Percentiles rank a stretch among this genome's conserved stretches.
These are phyloP conservation scores for Lepidurus couesii DNA, from an alignment of 1,140 invertebrate species.

Conservation along the genomic window DNA sequence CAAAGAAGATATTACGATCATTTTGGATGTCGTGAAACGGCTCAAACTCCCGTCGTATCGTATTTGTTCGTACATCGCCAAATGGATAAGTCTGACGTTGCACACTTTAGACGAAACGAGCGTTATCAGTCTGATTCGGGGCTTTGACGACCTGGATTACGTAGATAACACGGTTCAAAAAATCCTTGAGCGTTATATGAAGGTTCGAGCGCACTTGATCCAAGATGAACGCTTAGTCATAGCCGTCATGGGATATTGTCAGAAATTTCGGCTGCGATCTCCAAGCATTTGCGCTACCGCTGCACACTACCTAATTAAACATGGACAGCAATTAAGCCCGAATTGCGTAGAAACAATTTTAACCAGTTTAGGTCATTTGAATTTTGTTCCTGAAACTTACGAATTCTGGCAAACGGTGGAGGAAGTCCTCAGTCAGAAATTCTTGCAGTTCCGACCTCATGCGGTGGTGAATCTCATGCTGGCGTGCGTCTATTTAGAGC, in stretches of 20 bases:
- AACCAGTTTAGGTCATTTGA: conserved; percentile 57
- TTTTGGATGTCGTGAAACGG: conserved; percentile 47
- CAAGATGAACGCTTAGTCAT: conserved; percentile 54
- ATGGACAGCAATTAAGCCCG: conserved; percentile 49
- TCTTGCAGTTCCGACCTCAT: conserved; percentile 54
- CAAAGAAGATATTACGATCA: conserved; percentile 51
- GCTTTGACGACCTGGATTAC: conserved; percentile 52
- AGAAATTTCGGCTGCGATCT: conserved; percentile 54
- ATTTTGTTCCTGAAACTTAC: conserved; percentile 50
- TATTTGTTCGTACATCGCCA: conserved; percentile 49
- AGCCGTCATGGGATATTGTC: conserved; percentile 58
- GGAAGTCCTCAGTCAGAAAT: conserved; percentile 52
- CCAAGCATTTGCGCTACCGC: conserved; percentile 53
- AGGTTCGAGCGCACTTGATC: conserved; percentile 47
- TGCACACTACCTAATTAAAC: conserved; percentile 53
- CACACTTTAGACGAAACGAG: conserved; percentile 55
- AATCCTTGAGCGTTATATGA: conserved; percentile 58
- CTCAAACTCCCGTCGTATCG: conserved; percentile 45
- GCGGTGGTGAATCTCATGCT: conserved; percentile 57
- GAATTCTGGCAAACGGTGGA: conserved; percentile 59
- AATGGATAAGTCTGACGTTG: conserved; percentile 58
- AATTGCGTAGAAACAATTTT: conserved; percentile 55
- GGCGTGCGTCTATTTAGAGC: conserved; percentile 58
- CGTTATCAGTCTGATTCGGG: conserved; percentile 54
- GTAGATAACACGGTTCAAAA: conserved; percentile 51